Evolutionary conservation across 2,113 vertebrate species (phyloP).

Genomic region (Peromyscus californicus): DNA sequence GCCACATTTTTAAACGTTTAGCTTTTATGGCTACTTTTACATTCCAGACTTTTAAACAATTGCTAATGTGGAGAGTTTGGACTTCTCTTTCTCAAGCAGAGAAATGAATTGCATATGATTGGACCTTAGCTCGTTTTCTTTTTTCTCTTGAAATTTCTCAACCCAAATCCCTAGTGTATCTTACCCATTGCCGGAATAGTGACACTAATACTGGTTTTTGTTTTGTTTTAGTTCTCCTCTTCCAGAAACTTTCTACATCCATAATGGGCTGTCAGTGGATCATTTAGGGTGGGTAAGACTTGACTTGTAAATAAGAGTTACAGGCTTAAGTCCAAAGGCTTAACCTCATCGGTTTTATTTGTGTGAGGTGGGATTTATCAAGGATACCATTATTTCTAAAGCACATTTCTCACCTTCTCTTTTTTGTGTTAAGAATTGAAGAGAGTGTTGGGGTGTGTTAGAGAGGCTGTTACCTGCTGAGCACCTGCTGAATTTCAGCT

Average conservation of each 20-base stretch:
- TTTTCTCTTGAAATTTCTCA: conserved; percentile 17
- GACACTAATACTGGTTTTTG: not conserved
- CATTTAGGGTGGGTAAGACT: not conserved
- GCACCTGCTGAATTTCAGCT: not conserved
- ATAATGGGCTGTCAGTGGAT: not conserved
- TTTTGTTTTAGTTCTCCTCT: not conserved
- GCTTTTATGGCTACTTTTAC: not conserved
- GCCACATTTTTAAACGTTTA: not conserved
- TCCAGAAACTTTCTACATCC: not conserved
- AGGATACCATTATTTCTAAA: conserved; percentile 8
- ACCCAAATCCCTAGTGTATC: not conserved
- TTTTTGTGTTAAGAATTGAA: not conserved
- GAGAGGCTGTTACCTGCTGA: not conserved
- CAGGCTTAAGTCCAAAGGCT: not conserved
- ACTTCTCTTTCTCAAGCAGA: not conserved
- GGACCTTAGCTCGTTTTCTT: conserved; percentile 16
- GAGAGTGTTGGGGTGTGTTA: not conserved
- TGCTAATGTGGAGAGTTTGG: not conserved
- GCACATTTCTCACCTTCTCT: not conserved
- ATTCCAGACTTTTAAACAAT: not conserved
- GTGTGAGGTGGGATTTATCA: not conserved
- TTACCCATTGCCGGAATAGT: not conserved
- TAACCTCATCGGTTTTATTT: not conserved
- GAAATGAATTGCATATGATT: not conserved
- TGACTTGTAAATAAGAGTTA: not conserved